Conservation (phyloP, 1,140 invertebrate genomes). For the Drosophila prosaltans region DNA sequence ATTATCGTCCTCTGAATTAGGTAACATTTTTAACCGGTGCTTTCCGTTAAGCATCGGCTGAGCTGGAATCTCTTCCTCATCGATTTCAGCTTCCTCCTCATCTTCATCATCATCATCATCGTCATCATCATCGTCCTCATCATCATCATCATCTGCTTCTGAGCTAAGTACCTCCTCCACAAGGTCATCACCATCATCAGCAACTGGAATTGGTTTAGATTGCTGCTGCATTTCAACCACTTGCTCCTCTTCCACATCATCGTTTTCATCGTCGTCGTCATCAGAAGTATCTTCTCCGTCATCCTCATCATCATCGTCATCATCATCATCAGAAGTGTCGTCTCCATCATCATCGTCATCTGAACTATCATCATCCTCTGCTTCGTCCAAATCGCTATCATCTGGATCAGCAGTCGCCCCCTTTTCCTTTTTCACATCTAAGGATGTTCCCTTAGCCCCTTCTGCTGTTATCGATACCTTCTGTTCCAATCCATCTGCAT, state of each 20-base stretch:
- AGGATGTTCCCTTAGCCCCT: neutral
- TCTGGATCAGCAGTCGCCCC: constrained; percentile 9
- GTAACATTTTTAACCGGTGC: neutral
- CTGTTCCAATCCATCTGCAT: neutral
- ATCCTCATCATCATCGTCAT: constrained; percentile 54
- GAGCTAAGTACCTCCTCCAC: constrained; percentile 48
- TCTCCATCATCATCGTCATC: constrained; percentile 37
- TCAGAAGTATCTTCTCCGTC: constrained; percentile 31
- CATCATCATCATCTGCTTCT: constrained; percentile 31
- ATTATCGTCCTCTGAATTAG: constrained; percentile 11
- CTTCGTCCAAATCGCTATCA: constrained; percentile 55
- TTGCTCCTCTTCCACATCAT: constrained; percentile 42
- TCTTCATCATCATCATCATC: constrained; percentile 26
- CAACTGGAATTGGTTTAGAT: constrained; percentile 34
- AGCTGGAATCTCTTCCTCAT: neutral
- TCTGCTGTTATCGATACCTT: constrained; percentile 28
- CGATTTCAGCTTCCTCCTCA: neutral
- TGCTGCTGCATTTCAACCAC: constrained; percentile 39
- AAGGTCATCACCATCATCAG: constrained; percentile 50
- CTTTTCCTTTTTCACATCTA: constrained; percentile 1
- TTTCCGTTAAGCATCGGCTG: neutral
- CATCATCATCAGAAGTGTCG: constrained; percentile 37
- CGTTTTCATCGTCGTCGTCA: constrained; percentile 36
- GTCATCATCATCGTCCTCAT: constrained; percentile 6
- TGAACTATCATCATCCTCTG: constrained; percentile 30